Percentiles rank a stretch among this genome's conserved stretches.
Evolutionary conservation across 2,888 invertebrate species (phyloP).

Genomic region (Platerodrilus igneus): DNA sequence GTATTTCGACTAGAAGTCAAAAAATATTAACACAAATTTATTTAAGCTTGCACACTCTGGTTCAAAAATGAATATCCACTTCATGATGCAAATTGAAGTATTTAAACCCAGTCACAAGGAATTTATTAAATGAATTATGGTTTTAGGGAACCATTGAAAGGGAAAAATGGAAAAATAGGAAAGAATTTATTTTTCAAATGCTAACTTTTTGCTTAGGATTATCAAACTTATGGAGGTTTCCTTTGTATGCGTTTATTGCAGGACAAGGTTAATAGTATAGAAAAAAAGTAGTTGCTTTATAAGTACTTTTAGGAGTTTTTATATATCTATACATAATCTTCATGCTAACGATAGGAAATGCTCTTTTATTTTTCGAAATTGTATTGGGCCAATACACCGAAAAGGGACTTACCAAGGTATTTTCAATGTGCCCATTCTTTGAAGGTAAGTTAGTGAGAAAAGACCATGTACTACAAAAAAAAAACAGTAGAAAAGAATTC

Average conservation of each 20-base stretch:
- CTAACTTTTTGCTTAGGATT: conserved; percentile 23
- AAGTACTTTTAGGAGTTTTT: conserved; percentile 14
- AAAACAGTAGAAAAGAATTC: no score
- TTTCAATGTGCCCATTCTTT: conserved; percentile 27
- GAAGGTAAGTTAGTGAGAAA: conserved; percentile 20
- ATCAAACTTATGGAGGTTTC: conserved; percentile 27
- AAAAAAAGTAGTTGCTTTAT: conserved; percentile 2
- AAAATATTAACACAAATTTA: not conserved
- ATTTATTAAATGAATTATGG: not conserved
- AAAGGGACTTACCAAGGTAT: conserved; percentile 26
- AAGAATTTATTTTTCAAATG: conserved; percentile 19
- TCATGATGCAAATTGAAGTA: conserved; percentile 10
- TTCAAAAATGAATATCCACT: conserved; percentile 9
- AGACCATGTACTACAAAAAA: no score
- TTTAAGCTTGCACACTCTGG: conserved; percentile 4
- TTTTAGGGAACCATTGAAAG: conserved; percentile 9
- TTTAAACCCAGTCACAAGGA: not conserved
- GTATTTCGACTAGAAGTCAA: not conserved
- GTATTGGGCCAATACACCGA: conserved; percentile 28
- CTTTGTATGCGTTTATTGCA: conserved; percentile 15
- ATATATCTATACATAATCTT: conserved; percentile 24
- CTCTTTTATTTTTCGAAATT: conserved; percentile 29
- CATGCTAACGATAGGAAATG: conserved; percentile 21
- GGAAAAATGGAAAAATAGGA: conserved; percentile 15
- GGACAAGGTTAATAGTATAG: conserved; percentile 20